phyloP scores from a whole-genome alignment of 2,797 vertebrate genomes.

The Molossus alvarezi region DNA sequence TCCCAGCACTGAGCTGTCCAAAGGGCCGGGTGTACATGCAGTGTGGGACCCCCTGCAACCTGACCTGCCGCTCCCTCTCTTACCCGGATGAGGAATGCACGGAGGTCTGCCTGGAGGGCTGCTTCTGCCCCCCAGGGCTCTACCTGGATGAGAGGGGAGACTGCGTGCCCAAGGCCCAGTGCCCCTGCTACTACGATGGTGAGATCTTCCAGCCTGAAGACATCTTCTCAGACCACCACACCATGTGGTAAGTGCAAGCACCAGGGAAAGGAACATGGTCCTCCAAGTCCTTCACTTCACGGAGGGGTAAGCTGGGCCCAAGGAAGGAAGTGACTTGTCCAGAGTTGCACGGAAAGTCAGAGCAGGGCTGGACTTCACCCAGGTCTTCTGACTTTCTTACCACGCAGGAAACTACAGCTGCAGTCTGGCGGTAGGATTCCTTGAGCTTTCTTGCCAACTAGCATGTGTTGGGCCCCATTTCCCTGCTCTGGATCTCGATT shows the following conservation, averaged over 20 bases:
- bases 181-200: constrained; percentile 96
- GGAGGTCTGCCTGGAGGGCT: constrained; percentile 95
- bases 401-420: neutral
- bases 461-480: neutral
- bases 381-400: neutral
- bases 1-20: constrained; percentile 93
- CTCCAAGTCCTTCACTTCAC: neutral
- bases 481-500: neutral
- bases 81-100: constrained; percentile 91
- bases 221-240: constrained; percentile 95
- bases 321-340: neutral
- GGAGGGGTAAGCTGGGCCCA: neutral
- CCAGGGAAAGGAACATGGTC: neutral
- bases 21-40: constrained; percentile 93
- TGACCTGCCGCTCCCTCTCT: constrained; percentile 95
- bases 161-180: constrained; percentile 94
- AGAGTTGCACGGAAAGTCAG: neutral
- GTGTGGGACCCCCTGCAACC: constrained; percentile 94
- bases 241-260: constrained; percentile 93
- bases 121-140: constrained; percentile 94
- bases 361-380: neutral
- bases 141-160: constrained; percentile 93
- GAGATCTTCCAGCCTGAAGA: constrained; percentile 97
- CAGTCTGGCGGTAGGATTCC: neutral
- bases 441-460: neutral